Percentiles rank a stretch among this genome's conserved stretches.
Conservation (phyloP, 2,888 invertebrate genomes). For the Salpingus planirostris region DNA sequence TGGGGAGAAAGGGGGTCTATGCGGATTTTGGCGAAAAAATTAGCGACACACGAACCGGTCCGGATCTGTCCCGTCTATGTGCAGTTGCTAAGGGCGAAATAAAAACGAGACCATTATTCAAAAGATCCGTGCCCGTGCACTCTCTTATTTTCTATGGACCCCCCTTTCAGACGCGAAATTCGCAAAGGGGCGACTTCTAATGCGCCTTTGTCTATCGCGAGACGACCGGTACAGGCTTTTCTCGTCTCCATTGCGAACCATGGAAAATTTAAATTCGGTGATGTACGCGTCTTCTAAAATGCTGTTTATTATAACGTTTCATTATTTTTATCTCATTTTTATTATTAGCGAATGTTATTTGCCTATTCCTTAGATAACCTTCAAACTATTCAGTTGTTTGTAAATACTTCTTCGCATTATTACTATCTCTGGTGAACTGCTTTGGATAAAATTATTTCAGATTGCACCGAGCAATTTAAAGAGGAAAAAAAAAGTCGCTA, state of each 20-base stretch:
- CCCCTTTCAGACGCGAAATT: conserved; percentile 20
- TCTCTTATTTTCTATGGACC: no score
- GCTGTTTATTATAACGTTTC: conserved; percentile 10
- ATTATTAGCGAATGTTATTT: conserved; percentile 30
- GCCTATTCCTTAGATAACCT: conserved; percentile 22
- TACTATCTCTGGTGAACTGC: conserved; percentile 6
- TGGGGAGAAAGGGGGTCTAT: no score
- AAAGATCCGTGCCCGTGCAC: no score
- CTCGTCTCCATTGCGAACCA: no score
- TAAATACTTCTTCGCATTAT: conserved; percentile 14
- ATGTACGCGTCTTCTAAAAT: no score
- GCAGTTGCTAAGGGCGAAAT: no score
- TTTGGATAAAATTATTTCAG: conserved; percentile 9
- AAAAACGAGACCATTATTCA: no score
- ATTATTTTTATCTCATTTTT: conserved; percentile 24
- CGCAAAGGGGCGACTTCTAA: conserved; percentile 27
- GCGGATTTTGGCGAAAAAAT: conserved; percentile 23
- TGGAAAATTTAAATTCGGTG: no score
- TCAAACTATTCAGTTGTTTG: conserved; percentile 18
- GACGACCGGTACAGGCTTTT: no score
- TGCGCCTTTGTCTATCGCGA: conserved; percentile 31
- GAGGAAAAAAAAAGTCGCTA: no score
- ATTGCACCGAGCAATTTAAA: conserved; percentile 8
- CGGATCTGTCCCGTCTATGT: no score
- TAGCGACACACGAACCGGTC: conserved; percentile 20